Percentiles rank a stretch among this genome's conserved stretches.
Conservation (phyloP, 2,888 invertebrate genomes). For the Drosophila meridionalis region DNA sequence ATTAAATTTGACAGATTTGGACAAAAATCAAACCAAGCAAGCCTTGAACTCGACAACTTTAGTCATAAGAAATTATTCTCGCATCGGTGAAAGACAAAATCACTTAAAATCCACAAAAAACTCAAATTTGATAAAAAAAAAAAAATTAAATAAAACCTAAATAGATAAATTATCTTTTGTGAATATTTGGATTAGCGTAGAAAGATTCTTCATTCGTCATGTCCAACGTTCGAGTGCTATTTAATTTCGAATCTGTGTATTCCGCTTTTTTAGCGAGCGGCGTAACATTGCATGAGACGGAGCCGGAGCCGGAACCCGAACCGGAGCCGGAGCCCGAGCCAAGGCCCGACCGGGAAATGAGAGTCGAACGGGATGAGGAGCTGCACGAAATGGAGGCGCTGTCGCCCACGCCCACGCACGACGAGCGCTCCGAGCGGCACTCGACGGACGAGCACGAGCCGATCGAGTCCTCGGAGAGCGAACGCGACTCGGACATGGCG, state of each 20-base stretch:
- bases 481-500: slow-evolving; percentile 88
- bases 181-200: not conserved
- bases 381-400: slow-evolving; percentile 14
- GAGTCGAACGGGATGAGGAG: not conserved
- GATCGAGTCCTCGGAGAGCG: slow-evolving; percentile 89
- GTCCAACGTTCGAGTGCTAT: not conserved
- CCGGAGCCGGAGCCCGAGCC: not conserved
- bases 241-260: not conserved
- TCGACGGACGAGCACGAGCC: slow-evolving; percentile 85
- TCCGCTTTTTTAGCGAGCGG: not conserved
- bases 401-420: slow-evolving; percentile 22
- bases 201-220: not conserved
- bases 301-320: not conserved
- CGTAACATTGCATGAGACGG: not conserved
- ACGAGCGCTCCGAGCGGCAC: slow-evolving; percentile 44
- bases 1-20: too few relatives aligned
- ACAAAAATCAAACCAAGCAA: too few relatives aligned
- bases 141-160: not conserved
- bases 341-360: not conserved
- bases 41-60: too few relatives aligned
- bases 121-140: too few relatives aligned
- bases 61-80: too few relatives aligned
- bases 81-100: too few relatives aligned
- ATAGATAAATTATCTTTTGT: not conserved
- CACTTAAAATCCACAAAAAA: too few relatives aligned